These are phyloP conservation scores for Hypercompe scribonia DNA, from an alignment of 2,888 invertebrate genomes.

Conservation along the genomic window DNA sequence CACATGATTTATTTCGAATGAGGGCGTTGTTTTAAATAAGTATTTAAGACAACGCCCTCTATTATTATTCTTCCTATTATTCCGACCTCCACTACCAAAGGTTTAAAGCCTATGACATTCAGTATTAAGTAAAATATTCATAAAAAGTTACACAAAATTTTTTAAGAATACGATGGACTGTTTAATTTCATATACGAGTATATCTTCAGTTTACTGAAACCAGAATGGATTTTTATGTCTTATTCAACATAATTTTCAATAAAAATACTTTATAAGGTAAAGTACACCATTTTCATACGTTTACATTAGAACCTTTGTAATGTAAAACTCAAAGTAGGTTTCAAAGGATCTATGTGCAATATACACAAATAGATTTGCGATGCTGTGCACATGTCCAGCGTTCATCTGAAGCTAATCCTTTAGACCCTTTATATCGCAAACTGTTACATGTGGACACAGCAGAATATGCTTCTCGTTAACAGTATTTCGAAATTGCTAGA, in stretches of 20 bases:
- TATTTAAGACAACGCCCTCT: no score
- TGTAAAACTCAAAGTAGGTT: neutral
- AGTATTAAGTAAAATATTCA: neutral
- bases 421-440: neutral
- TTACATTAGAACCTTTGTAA: neutral
- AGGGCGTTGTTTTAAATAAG: no score
- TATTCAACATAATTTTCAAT: neutral
- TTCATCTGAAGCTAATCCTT: neutral
- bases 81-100: neutral
- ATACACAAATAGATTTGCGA: neutral
- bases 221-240: neutral
- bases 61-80: no score
- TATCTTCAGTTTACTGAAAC: neutral
- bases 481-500: neutral
- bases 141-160: no score
- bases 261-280: neutral
- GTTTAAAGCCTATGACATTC: neutral
- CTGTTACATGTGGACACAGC: neutral
- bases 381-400: neutral
- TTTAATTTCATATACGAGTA: no score
- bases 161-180: no score
- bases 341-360: neutral
- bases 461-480: neutral
- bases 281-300: neutral
- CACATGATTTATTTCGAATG: no score